Conservation (phyloP, 2,888 invertebrate species). For the Synergus itoensis region DNA sequence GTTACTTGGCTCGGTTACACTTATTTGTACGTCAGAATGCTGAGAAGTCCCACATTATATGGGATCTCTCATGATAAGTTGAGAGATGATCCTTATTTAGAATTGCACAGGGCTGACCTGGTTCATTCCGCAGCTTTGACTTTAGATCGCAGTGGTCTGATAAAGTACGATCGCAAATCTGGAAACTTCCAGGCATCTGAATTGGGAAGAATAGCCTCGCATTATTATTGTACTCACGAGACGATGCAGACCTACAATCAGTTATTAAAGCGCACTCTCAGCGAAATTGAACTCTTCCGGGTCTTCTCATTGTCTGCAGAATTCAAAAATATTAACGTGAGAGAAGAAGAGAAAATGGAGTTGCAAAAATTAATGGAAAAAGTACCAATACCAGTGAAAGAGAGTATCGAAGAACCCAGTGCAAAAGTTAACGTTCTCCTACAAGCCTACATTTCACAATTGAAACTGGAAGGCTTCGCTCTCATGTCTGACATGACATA, state of each 20-base stretch:
- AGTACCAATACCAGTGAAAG: constrained; percentile 99
- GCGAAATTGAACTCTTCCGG: constrained; percentile 97
- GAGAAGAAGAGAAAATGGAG: constrained; percentile 98
- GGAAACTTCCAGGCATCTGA: constrained; percentile 95
- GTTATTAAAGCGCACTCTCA: constrained; percentile 95
- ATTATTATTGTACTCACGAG: constrained; percentile 98
- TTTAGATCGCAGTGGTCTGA: constrained; percentile 95
- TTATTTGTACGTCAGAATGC: constrained; percentile 97
- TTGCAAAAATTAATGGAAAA: constrained; percentile 94
- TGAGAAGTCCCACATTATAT: constrained; percentile 93
- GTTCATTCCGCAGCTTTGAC: constrained; percentile 95
- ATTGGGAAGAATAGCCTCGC: constrained; percentile 97
- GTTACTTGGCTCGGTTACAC: constrained; percentile 98
- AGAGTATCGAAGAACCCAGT: constrained; percentile 98
- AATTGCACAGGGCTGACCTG: constrained; percentile 95
- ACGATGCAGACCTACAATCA: constrained; percentile 99
- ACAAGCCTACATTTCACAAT: constrained; percentile 98
- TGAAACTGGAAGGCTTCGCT: constrained; percentile 99
- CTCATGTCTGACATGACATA: constrained; percentile 99
- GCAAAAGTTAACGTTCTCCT: constrained; percentile 97
- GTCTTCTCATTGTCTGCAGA: constrained; percentile 99
- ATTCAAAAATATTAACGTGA: constrained; percentile 94
- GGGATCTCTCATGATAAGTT: constrained; percentile 87
- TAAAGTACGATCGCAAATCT: constrained; percentile 96
- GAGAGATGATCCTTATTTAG: constrained; percentile 91